Percentiles rank a stretch among this genome's conserved stretches.
Conservation (phyloP, 2,113 vertebrate species). For the Tupaia tana region DNA sequence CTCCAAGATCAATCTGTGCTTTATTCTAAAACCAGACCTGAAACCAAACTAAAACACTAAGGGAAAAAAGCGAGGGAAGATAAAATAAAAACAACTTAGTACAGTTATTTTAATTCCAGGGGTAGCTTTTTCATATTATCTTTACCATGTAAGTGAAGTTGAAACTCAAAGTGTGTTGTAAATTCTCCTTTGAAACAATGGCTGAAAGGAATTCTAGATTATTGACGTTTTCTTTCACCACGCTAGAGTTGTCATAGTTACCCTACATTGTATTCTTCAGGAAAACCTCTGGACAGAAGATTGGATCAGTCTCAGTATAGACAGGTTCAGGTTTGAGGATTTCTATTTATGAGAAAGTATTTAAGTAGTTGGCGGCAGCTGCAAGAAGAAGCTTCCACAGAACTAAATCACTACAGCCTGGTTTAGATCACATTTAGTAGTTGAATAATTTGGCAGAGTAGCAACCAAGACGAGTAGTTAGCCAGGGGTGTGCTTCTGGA, state of each 20-base stretch:
- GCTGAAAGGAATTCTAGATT: constrained; percentile 58
- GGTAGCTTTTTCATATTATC: constrained; percentile 44
- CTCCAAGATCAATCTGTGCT: not conserved
- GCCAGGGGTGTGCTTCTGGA: not conserved
- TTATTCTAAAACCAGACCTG: constrained; percentile 46
- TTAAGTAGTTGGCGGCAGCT: constrained; percentile 42
- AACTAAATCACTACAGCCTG: not conserved
- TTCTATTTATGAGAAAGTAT: constrained; percentile 30
- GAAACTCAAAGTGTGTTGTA: constrained; percentile 19
- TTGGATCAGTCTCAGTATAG: constrained; percentile 35
- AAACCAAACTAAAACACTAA: constrained; percentile 7
- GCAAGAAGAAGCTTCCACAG: not conserved
- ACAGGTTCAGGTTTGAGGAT: constrained; percentile 8
- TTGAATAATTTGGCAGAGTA: constrained; percentile 12
- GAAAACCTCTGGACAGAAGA: constrained; percentile 54
- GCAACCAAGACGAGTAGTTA: not conserved
- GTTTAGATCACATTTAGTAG: not conserved
- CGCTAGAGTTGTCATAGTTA: constrained; percentile 47
- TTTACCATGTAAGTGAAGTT: constrained; percentile 35
- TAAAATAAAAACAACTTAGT: constrained; percentile 22
- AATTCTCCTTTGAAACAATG: constrained; percentile 61
- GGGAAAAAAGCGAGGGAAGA: not conserved
- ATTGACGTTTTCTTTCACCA: constrained; percentile 33
- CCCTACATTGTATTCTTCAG: not conserved
- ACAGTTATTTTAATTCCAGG: constrained; percentile 17